Percentiles rank a stretch among this genome's conserved stretches.
Evolutionary conservation across 2,888 invertebrate genomes (phyloP).

Genomic region (Brachyopa scutellaris): DNA sequence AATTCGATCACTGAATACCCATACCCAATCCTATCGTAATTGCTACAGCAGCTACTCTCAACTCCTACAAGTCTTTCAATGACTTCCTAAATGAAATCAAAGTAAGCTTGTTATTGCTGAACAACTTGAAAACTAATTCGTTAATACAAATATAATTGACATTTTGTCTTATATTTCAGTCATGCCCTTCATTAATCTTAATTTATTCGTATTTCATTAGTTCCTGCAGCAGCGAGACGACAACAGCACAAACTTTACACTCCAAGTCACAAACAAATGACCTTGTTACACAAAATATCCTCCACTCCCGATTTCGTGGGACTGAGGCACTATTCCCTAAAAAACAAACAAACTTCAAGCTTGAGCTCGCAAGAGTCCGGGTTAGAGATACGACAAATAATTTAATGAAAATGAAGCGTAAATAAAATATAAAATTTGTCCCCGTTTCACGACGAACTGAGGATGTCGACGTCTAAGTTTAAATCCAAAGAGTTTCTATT

Average conservation of each 20-base stretch:
- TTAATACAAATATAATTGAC: not conserved
- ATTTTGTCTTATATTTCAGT: conserved; percentile 10
- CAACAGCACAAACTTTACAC: not conserved
- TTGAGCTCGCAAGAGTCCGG: not conserved
- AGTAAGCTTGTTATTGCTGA: not conserved
- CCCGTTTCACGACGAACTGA: conserved; percentile 9
- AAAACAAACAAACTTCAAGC: conserved; percentile 13
- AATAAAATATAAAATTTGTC: conserved; percentile 49
- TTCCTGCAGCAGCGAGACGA: not conserved
- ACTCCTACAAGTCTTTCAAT: too few relatives aligned
- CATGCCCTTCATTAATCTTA: not conserved
- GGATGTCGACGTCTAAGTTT: conserved; percentile 17
- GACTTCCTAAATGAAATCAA: not conserved
- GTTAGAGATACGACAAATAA: conserved; percentile 38
- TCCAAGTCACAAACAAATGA: conserved; percentile 28
- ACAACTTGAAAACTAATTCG: too few relatives aligned
- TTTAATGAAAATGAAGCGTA: conserved; percentile 60
- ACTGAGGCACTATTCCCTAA: not conserved
- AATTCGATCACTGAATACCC: too few relatives aligned
- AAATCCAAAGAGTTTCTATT: not conserved
- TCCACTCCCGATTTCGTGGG: not conserved
- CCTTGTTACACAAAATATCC: conserved; percentile 38
- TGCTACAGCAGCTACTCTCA: too few relatives aligned
- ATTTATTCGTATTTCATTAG: conserved; percentile 1
- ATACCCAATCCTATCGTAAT: too few relatives aligned